Evolutionary conservation across 2,113 vertebrate species (phyloP).

Genomic region (Pollachius pollachius): DNA sequence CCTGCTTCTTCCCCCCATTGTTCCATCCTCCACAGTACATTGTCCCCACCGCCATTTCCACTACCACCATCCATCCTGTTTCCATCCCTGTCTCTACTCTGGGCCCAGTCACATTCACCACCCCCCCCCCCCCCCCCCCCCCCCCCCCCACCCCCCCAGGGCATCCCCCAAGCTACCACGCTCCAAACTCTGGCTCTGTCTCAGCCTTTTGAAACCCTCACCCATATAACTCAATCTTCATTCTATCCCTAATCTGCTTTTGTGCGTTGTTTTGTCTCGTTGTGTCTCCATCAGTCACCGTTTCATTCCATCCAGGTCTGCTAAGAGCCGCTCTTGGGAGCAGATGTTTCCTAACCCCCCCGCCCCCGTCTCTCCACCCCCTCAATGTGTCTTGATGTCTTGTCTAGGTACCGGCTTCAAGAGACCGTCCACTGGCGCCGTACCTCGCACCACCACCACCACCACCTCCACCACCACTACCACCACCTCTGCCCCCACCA

Average conservation of each 20-base stretch:
- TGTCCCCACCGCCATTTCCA: slow-evolving; percentile 34
- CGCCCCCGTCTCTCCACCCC: slow-evolving; percentile 18
- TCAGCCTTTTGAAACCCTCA: not conserved
- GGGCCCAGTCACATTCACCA: slow-evolving; percentile 39
- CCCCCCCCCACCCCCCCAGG: slow-evolving; percentile 4
- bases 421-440: slow-evolving; percentile 37
- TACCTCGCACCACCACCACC: slow-evolving; percentile 51
- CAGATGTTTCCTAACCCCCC: slow-evolving; percentile 21
- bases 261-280: slow-evolving; percentile 11
- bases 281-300: slow-evolving; percentile 25
- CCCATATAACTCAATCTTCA: slow-evolving; percentile 38
- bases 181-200: not conserved
- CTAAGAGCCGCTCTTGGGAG: slow-evolving; percentile 24
- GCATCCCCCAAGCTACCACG: not conserved
- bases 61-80: slow-evolving; percentile 32
- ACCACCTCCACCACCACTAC: slow-evolving; percentile 16
- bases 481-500: slow-evolving; percentile 28
- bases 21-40: slow-evolving; percentile 54
- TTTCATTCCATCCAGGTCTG: slow-evolving; percentile 45
- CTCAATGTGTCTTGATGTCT: slow-evolving; percentile 42
- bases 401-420: slow-evolving; percentile 57
- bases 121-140: slow-evolving; percentile 12
- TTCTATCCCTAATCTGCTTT: slow-evolving; percentile 32
- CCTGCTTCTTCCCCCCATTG: slow-evolving; percentile 57
- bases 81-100: slow-evolving; percentile 41